Percentiles rank a stretch among this genome's conserved stretches.
These are phyloP conservation scores for Drosophila repleta DNA, from an alignment of 1,140 invertebrate species.

Conservation along the genomic window DNA sequence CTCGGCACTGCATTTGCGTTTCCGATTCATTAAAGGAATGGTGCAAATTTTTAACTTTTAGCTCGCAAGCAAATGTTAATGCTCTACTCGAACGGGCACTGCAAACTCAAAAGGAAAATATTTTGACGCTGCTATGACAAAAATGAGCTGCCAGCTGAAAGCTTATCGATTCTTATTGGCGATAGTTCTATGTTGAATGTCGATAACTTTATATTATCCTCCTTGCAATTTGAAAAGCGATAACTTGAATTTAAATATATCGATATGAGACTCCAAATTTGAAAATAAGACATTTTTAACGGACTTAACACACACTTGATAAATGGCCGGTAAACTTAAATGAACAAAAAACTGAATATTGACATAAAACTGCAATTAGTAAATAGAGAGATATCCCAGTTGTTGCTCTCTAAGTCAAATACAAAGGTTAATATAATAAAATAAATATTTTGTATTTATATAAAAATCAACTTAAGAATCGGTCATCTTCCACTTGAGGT, in stretches of 20 bases:
- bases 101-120: constrained; percentile 16
- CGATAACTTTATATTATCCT: background rate
- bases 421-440: constrained; percentile 3
- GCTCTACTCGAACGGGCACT: constrained; percentile 44
- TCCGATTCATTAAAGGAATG: constrained; percentile 39
- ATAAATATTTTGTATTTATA: constrained; percentile 40
- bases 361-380: no score
- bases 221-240: background rate
- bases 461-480: constrained; percentile 37
- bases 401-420: no score
- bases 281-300: no score
- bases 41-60: constrained; percentile 36
- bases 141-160: constrained; percentile 17
- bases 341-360: no score
- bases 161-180: constrained; percentile 2
- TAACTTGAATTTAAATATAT: background rate
- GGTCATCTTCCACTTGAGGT: constrained; percentile 35
- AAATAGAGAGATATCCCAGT: no score
- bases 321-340: no score
- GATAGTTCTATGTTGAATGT: background rate
- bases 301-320: no score
- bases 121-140: constrained; percentile 23
- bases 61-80: constrained; percentile 38
- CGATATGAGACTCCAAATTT: no score
- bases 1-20: constrained; percentile 41